Conservation (phyloP, 1,140 invertebrate genomes). For the Rhysida immarginata region DNA sequence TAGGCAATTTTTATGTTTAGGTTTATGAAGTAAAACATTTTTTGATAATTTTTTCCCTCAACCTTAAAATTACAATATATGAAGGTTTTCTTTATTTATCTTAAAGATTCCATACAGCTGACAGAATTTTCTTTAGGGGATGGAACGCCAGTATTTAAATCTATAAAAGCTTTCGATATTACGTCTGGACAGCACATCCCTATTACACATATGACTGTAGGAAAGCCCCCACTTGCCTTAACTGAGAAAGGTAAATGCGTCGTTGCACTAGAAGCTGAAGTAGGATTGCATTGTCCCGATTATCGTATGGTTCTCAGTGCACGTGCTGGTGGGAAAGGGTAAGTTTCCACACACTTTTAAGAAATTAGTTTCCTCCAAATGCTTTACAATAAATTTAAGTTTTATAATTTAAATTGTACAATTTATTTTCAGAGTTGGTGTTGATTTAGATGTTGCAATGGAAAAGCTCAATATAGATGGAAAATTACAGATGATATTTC, state of each 20-base stretch:
- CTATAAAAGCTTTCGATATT: slow-evolving; percentile 26
- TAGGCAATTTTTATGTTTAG: too few species aligned
- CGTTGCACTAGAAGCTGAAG: slow-evolving; percentile 35
- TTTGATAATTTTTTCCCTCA: too few species aligned
- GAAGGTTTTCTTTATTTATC: neutral
- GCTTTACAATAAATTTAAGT: neutral
- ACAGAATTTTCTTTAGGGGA: slow-evolving; percentile 30
- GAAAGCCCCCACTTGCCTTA: slow-evolving; percentile 15
- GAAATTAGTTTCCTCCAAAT: neutral
- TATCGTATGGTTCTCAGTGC: slow-evolving; percentile 38
- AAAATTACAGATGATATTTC: slow-evolving; percentile 32
- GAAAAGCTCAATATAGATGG: slow-evolving; percentile 37
- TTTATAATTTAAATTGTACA: slow-evolving; percentile 3
- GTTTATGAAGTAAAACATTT: too few species aligned
- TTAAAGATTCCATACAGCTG: slow-evolving; percentile 18
- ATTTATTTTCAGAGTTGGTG: slow-evolving; percentile 26
- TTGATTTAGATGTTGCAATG: slow-evolving; percentile 34
- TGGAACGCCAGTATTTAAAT: slow-evolving; percentile 31
- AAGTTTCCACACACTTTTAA: slow-evolving; percentile 11
- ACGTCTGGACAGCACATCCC: slow-evolving; percentile 1
- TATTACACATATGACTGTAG: neutral
- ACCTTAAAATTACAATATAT: slow-evolving; percentile 12
- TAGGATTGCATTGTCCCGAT: slow-evolving; percentile 35
- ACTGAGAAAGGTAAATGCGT: slow-evolving; percentile 21
- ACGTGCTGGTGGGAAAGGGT: slow-evolving; percentile 36